These are phyloP conservation scores for Lucilia cuprina DNA, from an alignment of 1,140 invertebrate species.

Conservation along the genomic window DNA sequence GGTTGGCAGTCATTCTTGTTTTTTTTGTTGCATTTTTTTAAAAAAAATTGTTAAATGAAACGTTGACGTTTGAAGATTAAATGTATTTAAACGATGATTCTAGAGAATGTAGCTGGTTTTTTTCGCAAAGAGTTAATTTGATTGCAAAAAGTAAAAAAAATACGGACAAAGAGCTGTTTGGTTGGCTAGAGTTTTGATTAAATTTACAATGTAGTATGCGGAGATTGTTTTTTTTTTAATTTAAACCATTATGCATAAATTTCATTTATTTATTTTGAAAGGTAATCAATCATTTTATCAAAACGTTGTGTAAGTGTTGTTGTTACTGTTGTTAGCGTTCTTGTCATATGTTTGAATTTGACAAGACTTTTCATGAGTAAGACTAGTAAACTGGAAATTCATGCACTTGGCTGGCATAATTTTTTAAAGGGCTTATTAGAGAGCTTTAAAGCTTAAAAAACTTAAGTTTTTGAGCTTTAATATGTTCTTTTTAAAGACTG, in stretches of 20 bases:
- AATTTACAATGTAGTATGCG: not conserved
- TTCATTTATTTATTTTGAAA: conserved; percentile 20
- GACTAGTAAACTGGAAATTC: not conserved
- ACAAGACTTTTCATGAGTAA: not conserved
- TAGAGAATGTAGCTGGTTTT: not conserved
- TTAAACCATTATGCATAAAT: not conserved
- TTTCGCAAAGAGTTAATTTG: conserved; percentile 32
- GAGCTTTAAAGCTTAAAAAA: too few species aligned
- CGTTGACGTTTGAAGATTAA: conserved; percentile 32
- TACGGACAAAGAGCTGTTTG: not conserved
- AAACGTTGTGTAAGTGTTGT: not conserved
- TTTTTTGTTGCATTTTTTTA: not conserved
- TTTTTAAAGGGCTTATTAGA: too few species aligned
- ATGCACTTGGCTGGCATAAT: too few species aligned
- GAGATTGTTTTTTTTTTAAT: not conserved
- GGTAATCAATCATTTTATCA: conserved; percentile 36
- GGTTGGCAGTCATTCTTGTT: conserved; percentile 10
- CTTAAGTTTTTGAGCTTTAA: too few species aligned
- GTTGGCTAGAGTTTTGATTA: not conserved
- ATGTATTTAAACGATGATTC: conserved; percentile 29
- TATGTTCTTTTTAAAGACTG: too few species aligned
- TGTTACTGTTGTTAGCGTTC: too few species aligned
- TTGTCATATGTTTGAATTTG: not conserved
- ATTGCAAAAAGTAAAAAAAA: conserved; percentile 17
- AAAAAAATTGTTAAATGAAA: conserved; percentile 26